Conservation (phyloP, 2,113 vertebrate genomes). For the Oncorhynchus keta region DNA sequence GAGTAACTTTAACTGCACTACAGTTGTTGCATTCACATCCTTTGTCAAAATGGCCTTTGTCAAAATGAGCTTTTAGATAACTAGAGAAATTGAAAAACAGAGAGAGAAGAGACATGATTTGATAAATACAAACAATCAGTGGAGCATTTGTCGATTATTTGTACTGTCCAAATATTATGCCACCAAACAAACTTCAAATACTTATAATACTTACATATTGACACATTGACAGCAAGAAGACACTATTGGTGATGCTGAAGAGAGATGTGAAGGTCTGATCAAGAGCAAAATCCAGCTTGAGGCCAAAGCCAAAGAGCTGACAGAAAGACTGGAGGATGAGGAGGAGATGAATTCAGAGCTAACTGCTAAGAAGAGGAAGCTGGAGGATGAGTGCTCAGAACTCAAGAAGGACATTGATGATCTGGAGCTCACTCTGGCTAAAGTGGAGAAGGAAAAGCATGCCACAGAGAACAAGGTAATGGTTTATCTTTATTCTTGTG, state of each 20-base stretch:
- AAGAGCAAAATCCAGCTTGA: constrained; percentile 90
- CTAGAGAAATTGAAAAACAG: not conserved
- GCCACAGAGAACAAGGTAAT: constrained; percentile 89
- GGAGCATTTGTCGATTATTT: not conserved
- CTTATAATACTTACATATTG: not conserved
- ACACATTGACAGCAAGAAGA: constrained; percentile 77
- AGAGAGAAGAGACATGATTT: not conserved
- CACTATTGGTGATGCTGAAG: constrained; percentile 79
- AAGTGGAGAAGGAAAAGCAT: constrained; percentile 91
- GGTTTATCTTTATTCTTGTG: not conserved
- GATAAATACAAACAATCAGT: not conserved
- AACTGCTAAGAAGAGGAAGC: constrained; percentile 81
- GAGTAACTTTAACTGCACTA: constrained; percentile 39
- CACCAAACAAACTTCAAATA: not conserved
- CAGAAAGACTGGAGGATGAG: constrained; percentile 82
- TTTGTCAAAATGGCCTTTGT: not conserved
- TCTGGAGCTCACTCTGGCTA: constrained; percentile 80
- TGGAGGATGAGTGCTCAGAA: constrained; percentile 82
- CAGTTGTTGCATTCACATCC: not conserved
- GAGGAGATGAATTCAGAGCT: constrained; percentile 85
- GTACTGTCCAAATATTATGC: not conserved
- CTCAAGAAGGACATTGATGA: constrained; percentile 86
- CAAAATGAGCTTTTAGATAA: not conserved
- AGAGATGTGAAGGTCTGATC: constrained; percentile 86
- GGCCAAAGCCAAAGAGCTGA: constrained; percentile 84